Evolutionary conservation across 2,113 vertebrate genomes (phyloP).

Genomic region (Elachura formosa): DNA sequence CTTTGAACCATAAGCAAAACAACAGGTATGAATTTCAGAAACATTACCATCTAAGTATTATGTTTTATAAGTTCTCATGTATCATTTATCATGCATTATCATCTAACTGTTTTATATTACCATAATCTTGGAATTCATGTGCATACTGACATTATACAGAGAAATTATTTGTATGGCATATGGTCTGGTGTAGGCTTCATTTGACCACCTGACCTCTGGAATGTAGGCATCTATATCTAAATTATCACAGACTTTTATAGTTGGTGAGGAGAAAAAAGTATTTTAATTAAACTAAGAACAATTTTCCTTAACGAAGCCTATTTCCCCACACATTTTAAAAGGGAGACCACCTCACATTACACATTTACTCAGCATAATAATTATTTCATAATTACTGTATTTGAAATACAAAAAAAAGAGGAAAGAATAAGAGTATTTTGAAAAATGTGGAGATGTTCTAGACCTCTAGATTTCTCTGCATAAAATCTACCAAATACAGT

Average conservation of each 20-base stretch:
- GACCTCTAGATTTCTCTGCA: background rate
- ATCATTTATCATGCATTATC: background rate
- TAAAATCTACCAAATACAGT: background rate
- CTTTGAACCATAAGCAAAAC: constrained; percentile 51
- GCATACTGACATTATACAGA: background rate
- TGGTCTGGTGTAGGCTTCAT: background rate
- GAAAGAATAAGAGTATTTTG: background rate
- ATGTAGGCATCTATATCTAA: background rate
- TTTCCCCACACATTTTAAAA: background rate
- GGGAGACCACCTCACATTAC: background rate
- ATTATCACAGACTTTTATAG: background rate
- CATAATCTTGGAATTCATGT: background rate
- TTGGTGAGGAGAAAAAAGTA: background rate
- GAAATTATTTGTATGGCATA: background rate
- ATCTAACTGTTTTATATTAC: background rate
- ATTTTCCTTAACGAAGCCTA: background rate
- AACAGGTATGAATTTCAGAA: constrained; percentile 60
- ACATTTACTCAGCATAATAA: background rate
- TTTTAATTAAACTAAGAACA: background rate
- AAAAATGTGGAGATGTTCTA: background rate
- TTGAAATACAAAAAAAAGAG: background rate
- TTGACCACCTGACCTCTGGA: background rate
- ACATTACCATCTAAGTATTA: background rate
- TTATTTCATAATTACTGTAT: background rate
- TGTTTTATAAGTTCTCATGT: background rate